A percentile compares a stretch with the other conserved stretches of the same genome.
phyloP scores from a whole-genome alignment of 1,140 invertebrate genomes.

The Holcopasites calliopsidis region DNA sequence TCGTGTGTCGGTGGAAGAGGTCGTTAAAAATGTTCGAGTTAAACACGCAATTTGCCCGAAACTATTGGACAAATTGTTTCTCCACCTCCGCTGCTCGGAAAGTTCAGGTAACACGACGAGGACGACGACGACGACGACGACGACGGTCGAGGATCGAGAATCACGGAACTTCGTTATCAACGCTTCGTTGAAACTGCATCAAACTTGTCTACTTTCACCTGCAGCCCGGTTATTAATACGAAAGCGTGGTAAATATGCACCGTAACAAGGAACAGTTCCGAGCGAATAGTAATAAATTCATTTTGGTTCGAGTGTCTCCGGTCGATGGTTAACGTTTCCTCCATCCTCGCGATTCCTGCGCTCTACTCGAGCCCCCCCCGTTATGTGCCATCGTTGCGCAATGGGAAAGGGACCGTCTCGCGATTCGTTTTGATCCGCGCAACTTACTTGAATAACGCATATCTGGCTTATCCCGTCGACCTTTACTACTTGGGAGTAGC shows the following conservation, averaged over 20 bases:
- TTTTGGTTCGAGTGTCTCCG: background rate
- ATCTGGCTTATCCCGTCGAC: too few relatives aligned
- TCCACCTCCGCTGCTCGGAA: background rate
- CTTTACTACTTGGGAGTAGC: too few relatives aligned
- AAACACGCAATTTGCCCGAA: conserved; percentile 4
- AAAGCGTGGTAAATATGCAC: conserved; percentile 33
- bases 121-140: background rate
- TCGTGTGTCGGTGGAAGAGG: too few relatives aligned
- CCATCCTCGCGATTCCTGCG: background rate
- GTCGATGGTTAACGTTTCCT: background rate
- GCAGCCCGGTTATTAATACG: conserved; percentile 24
- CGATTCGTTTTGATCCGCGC: too few relatives aligned
- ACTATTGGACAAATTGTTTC: conserved; percentile 20
- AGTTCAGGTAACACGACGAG: background rate
- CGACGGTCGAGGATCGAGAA: conserved; percentile 11
- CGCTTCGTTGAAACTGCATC: conserved; percentile 9
- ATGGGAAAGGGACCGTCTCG: too few relatives aligned
- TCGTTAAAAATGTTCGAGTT: conserved; percentile 23
- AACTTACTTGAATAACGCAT: too few relatives aligned
- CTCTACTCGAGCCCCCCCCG: background rate
- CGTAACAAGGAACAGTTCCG: conserved; percentile 1
- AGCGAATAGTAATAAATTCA: conserved; percentile 21
- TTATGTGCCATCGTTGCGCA: background rate
- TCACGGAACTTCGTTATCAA: conserved; percentile 24
- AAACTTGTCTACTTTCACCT: conserved; percentile 31